A percentile compares a stretch with the other conserved stretches of the same genome.
These are phyloP conservation scores for Acanthochromis polyacanthus DNA, from an alignment of 2,113 vertebrate genomes.

Conservation along the genomic window DNA sequence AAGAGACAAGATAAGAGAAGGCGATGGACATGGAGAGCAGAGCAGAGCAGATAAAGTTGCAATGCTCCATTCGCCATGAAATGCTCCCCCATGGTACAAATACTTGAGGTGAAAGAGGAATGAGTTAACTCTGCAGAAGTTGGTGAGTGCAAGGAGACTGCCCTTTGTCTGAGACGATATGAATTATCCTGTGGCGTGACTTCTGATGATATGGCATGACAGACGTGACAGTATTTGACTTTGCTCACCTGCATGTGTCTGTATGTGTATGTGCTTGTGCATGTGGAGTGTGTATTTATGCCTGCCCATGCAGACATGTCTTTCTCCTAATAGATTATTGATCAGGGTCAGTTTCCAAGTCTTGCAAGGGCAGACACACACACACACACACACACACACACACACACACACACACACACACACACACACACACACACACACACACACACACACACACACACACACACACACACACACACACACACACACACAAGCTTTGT, in stretches of 20 bases:
- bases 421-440: not conserved
- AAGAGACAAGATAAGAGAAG: slow-evolving; percentile 61
- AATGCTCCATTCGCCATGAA: slow-evolving; percentile 66
- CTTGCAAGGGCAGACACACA: not conserved
- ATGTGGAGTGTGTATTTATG: slow-evolving; percentile 17
- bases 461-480: not conserved
- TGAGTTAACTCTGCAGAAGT: slow-evolving; percentile 56
- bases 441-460: not conserved
- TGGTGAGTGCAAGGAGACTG: slow-evolving; percentile 1
- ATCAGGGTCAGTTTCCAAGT: slow-evolving; percentile 35
- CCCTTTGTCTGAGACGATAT: not conserved
- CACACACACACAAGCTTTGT: not conserved
- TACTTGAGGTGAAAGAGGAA: slow-evolving; percentile 52
- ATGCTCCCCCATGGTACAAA: slow-evolving; percentile 62
- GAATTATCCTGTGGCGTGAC: not conserved
- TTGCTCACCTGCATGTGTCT: not conserved
- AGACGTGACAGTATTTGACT: slow-evolving; percentile 10
- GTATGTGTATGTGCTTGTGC: not conserved
- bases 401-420: not conserved
- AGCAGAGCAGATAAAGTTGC: slow-evolving; percentile 63
- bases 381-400: not conserved
- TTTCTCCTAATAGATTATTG: slow-evolving; percentile 62
- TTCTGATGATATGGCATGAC: not conserved
- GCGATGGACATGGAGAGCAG: slow-evolving; percentile 46
- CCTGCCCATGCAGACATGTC: slow-evolving; percentile 30